phyloP scores from a whole-genome alignment of 2,888 invertebrate species.

The Apamea sordens region DNA sequence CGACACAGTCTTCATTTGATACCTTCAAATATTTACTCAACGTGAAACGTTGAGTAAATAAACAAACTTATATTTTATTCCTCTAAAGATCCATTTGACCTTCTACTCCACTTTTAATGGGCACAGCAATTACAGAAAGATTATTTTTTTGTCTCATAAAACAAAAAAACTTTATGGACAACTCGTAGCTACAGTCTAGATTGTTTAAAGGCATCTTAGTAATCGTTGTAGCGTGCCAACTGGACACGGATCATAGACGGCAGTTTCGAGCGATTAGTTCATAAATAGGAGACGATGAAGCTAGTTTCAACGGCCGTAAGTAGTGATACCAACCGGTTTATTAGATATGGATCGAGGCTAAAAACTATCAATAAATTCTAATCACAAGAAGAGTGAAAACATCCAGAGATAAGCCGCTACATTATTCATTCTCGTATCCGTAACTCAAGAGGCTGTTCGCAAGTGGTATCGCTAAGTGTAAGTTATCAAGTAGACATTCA shows the following conservation, averaged over 20 bases:
- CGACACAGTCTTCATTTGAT: conserved; percentile 66
- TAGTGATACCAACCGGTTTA: conserved; percentile 52
- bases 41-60: conserved; percentile 39
- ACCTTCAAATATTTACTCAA: conserved; percentile 69
- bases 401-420: conserved; percentile 54
- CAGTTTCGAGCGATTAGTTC: conserved; percentile 69
- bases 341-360: conserved; percentile 66
- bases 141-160: conserved; percentile 66
- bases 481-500: conserved; percentile 63
- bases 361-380: conserved; percentile 64
- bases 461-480: conserved; percentile 55
- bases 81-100: conserved; percentile 72
- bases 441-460: conserved; percentile 58
- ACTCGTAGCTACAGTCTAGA: conserved; percentile 53
- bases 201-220: conserved; percentile 47
- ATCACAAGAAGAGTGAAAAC: conserved; percentile 68
- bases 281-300: conserved; percentile 57
- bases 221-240: conserved; percentile 69
- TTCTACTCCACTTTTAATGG: conserved; percentile 78
- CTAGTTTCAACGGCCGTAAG: conserved; percentile 43
- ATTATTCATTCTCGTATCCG: conserved; percentile 59
- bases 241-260: conserved; percentile 72
- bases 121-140: conserved; percentile 75
- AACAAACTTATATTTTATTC: conserved; percentile 69
- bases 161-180: conserved; percentile 51